Conservation (phyloP, 2,888 invertebrate genomes). For the Calameuta pallipes region DNA sequence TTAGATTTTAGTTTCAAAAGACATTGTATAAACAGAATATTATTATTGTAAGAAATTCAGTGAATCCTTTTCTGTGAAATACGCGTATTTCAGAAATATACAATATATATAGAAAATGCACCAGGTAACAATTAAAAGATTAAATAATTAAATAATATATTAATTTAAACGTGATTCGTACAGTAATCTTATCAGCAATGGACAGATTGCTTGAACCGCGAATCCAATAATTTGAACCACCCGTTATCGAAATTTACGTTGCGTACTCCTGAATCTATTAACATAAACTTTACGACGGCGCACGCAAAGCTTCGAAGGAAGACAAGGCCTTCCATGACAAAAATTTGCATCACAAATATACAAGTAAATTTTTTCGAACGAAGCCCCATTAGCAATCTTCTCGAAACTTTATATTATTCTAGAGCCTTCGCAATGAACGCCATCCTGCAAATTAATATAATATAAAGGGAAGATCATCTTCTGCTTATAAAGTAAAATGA, state of each 20-base stretch:
- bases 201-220: no score
- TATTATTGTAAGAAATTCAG: not conserved
- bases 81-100: no score
- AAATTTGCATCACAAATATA: not conserved
- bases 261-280: not conserved
- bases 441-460: no score
- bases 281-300: not conserved
- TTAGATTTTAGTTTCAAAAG: not conserved
- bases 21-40: not conserved
- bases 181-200: no score
- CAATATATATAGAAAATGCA: not conserved
- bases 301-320: not conserved
- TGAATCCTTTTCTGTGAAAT: no score
- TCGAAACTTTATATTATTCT: not conserved
- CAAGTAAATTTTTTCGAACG: constrained; percentile 8
- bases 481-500: not conserved
- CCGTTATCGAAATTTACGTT: no score
- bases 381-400: not conserved
- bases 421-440: no score
- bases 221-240: no score
- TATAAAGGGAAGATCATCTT: not conserved
- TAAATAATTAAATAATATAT: no score
- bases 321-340: not conserved
- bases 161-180: no score
- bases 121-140: no score